phyloP scores from a whole-genome alignment of 37 sponge, comb jelly and placozoan species.

The Axinella damicornis region DNA sequence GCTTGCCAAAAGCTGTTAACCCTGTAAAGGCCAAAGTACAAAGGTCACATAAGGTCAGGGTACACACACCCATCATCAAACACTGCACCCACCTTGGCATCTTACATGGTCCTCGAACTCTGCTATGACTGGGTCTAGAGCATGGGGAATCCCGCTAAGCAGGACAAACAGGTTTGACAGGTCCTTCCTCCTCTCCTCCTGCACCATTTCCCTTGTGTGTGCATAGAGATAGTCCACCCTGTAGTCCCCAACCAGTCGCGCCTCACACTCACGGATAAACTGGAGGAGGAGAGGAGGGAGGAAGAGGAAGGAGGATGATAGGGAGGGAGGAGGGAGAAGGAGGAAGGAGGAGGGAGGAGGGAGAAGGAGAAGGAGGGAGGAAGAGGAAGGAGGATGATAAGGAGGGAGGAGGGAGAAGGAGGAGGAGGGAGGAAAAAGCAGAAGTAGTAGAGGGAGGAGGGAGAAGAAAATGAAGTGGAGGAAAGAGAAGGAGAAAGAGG shows the following conservation, averaged over 20 bases:
- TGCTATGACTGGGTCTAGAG: constrained; percentile 51
- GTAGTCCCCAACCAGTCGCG: constrained; percentile 50
- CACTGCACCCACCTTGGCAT: constrained; percentile 52
- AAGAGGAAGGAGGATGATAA: not conserved
- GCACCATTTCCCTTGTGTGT: constrained; percentile 40
- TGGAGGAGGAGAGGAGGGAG: constrained; percentile 3
- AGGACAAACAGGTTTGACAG: constrained; percentile 71
- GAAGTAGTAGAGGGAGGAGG: not conserved
- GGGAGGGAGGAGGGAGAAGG: not conserved
- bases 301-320: not conserved
- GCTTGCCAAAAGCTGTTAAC: not conserved
- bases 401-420: not conserved
- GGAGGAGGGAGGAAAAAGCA: not conserved
- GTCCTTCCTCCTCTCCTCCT: constrained; percentile 42
- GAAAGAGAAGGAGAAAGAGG: not conserved
- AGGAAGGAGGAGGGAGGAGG: not conserved
- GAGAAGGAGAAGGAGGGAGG: not conserved
- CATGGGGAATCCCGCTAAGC: constrained; percentile 44
- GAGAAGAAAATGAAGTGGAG: not conserved
- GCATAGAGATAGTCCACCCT: constrained; percentile 45
- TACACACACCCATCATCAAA: no score
- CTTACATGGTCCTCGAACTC: constrained; percentile 56
- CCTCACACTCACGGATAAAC: constrained; percentile 72
- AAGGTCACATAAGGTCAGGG: constrained; percentile 9
- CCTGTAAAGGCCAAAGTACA: constrained; percentile 14